Percentiles rank a stretch among this genome's conserved stretches.
phyloP scores from a whole-genome alignment of 2,797 vertebrate species.

The Acanthopagrus latus region DNA sequence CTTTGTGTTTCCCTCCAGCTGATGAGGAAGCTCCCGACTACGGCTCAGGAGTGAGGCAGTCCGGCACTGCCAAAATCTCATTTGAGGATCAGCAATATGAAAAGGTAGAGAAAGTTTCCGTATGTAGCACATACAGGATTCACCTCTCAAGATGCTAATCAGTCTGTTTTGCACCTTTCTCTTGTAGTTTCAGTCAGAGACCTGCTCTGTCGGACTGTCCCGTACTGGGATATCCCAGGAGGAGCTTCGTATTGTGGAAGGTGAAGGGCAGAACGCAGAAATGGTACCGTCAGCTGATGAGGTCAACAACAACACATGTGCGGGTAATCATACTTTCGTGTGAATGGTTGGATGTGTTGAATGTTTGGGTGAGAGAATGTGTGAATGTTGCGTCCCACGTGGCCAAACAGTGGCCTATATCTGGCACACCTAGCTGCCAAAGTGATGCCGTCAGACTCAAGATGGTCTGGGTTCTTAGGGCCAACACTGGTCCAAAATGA shows the following conservation, averaged over 20 bases:
- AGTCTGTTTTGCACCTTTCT: constrained; percentile 3
- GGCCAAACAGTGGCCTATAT: neutral
- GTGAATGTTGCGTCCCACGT: neutral
- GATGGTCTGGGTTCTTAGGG: neutral
- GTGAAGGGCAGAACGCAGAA: constrained; percentile 92
- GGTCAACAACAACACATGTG: constrained; percentile 98
- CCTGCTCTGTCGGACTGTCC: constrained; percentile 89
- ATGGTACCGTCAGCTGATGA: constrained; percentile 92
- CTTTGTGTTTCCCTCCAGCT: constrained; percentile 86
- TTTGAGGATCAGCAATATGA: constrained; percentile 98
- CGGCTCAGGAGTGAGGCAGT: constrained; percentile 95
- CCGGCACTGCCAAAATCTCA: constrained; percentile 95
- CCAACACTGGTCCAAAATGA: neutral
- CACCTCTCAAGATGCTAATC: neutral
- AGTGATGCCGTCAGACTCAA: neutral
- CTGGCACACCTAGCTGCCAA: neutral
- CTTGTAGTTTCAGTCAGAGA: constrained; percentile 93
- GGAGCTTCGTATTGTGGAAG: constrained; percentile 95
- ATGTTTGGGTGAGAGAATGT: constrained; percentile 6
- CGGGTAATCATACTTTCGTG: constrained; percentile 81
- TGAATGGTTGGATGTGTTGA: constrained; percentile 33
- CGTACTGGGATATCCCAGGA: constrained; percentile 92
- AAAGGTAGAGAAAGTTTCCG: constrained; percentile 85
- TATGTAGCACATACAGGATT: accelerated
- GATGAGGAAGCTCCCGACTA: constrained; percentile 98